Conservation (phyloP, 2,888 invertebrate species). For the Apamea anceps region DNA sequence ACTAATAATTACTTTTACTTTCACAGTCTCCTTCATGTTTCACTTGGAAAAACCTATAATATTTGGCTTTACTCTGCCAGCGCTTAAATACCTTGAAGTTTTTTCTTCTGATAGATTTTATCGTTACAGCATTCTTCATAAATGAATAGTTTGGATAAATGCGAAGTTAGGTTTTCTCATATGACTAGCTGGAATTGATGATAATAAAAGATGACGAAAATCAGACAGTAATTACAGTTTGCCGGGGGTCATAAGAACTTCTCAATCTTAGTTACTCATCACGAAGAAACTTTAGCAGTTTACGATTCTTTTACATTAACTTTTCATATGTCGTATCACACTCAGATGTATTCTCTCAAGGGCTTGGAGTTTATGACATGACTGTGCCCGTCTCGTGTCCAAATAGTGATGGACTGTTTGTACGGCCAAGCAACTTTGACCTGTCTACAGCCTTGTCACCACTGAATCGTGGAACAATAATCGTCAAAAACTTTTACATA, state of each 20-base stretch:
- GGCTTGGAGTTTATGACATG: constrained; percentile 35
- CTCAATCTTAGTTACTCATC: not conserved
- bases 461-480: constrained; percentile 13
- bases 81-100: not conserved
- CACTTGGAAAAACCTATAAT: not conserved
- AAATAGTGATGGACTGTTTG: constrained; percentile 46
- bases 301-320: constrained; percentile 3
- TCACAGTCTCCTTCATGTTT: not conserved
- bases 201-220: not conserved
- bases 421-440: constrained; percentile 48
- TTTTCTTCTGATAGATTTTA: not conserved
- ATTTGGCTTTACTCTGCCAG: not conserved
- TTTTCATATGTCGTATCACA: not conserved
- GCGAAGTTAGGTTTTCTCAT: not conserved
- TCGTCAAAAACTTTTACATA: constrained; percentile 8
- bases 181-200: not conserved
- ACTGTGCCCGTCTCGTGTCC: constrained; percentile 41
- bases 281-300: not conserved
- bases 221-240: not conserved
- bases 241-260: not conserved
- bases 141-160: not conserved
- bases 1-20: not conserved
- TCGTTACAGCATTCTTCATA: no score
- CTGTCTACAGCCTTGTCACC: constrained; percentile 31
- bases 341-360: constrained; percentile 25